Base-by-base conservation (phyloP, 2,113 vertebrate genomes). In the Brienomyrus brachyistius region DNA sequence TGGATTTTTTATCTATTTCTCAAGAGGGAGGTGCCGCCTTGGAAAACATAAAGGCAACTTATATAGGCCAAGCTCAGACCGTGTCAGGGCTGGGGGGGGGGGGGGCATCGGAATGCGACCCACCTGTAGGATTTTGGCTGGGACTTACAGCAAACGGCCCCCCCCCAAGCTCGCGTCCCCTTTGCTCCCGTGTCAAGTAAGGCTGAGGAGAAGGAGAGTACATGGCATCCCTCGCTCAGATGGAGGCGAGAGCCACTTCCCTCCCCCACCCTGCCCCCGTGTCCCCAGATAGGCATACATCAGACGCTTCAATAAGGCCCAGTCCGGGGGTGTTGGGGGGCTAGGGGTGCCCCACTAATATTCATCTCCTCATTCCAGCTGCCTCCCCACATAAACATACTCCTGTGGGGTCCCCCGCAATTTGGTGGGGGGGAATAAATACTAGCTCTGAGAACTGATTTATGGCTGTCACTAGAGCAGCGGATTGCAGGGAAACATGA, bases 381-480 rank as follows among this genome's bases (percentile, higher is more conserved):
- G 27, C 86, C 51, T 19, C 89, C 80, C 43, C 83, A n/a, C 11
- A 3, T 21, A 43, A 82, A 90, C 70, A 43, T 45, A 91, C 90
- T 90, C 92, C 86, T 88, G 82, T 54, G 48, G 89, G 89, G 91
- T 89, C 84, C 48, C 35, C 51, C 90, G 90, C 90, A 89, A 92
- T 91, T 89, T 91, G 89, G 88, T 88, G 89, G 86, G 83, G 86
- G 86, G 48, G 84, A n/a, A 59, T 86, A 87, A 86, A 88, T 10
- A 90, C n/a, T 5, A 43, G 91, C 86, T 48, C 45, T 50, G 82
- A 90, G 59, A 91, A 88, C 59, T 84, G 86, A 90, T 90, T 90
- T 90, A 56, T 47, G 52, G 54, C 82, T 86, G 90, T 89, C 86
- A 90, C 89, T 5, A 40, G 31, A 77, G 70, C 31, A 13, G 31